Conservation (phyloP, 2,797 vertebrate species). For the Danio tinwini region DNA sequence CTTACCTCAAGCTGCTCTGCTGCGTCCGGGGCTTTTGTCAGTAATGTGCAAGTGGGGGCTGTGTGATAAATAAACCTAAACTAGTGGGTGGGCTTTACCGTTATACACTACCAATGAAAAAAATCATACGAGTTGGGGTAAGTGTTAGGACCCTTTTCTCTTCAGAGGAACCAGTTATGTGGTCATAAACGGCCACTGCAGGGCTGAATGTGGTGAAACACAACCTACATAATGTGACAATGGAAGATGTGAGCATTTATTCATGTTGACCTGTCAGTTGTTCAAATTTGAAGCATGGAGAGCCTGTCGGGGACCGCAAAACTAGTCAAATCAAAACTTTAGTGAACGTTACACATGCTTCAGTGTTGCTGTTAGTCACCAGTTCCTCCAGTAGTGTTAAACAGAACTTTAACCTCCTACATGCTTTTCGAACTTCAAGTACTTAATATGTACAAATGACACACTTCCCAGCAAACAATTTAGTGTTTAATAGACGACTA, state of each 20-base stretch:
- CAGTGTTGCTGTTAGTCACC: slow-evolving; percentile 17
- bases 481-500: too few relatives aligned
- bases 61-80: neutral
- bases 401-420: slow-evolving; percentile 4
- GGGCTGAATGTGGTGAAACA: neutral
- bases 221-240: neutral
- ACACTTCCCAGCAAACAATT: too few relatives aligned
- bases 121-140: neutral
- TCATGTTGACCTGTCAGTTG: neutral
- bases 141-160: neutral
- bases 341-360: neutral
- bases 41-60: neutral
- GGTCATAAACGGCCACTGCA: neutral
- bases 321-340: slow-evolving; percentile 31
- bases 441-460: neutral
- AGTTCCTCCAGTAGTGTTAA: slow-evolving; percentile 2
- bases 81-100: slow-evolving; percentile 52
- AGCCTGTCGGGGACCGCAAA: neutral
- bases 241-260: slow-evolving; percentile 7
- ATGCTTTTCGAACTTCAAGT: neutral
- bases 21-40: neutral
- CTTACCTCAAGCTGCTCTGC: slow-evolving; percentile 43
- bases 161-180: slow-evolving; percentile 7
- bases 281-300: neutral
- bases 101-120: slow-evolving; percentile 13